A percentile compares a stretch with the other conserved stretches of the same genome.
phyloP scores from a whole-genome alignment of 2,797 vertebrate genomes.

The Rhynchonycteris naso region DNA sequence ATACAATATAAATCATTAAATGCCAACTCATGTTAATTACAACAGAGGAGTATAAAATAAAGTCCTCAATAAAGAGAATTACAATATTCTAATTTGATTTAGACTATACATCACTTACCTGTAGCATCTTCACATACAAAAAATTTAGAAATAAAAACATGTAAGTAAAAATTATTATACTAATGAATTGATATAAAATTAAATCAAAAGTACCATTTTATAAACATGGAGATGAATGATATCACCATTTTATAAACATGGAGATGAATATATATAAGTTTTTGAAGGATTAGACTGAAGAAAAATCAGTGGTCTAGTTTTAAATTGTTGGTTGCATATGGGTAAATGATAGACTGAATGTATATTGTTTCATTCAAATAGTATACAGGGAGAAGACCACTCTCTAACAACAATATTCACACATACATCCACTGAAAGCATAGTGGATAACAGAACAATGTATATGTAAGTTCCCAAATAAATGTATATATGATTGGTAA shows the following conservation, averaged over 20 bases:
- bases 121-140: slow-evolving; percentile 50
- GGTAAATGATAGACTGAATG: background rate
- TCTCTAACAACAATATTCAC: background rate
- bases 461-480: background rate
- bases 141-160: slow-evolving; percentile 62
- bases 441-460: background rate
- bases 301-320: background rate
- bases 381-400: background rate
- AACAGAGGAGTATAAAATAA: slow-evolving; percentile 38
- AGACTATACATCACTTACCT: slow-evolving; percentile 13
- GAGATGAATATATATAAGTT: background rate
- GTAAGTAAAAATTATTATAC: slow-evolving; percentile 23
- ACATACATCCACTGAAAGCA: background rate
- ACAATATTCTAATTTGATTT: slow-evolving; percentile 20
- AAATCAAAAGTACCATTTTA: slow-evolving; percentile 35
- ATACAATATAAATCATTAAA: slow-evolving; percentile 41
- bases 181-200: background rate
- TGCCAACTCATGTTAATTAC: background rate
- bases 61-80: slow-evolving; percentile 24
- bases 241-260: background rate
- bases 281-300: background rate
- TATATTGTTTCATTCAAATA: background rate
- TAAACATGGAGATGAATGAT: background rate
- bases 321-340: background rate
- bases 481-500: background rate